Evolutionary conservation across 2,888 invertebrate genomes (phyloP), one percentile per base, ranked within the genome.

Genomic region (Drosophila neoperkinsi): DNA sequence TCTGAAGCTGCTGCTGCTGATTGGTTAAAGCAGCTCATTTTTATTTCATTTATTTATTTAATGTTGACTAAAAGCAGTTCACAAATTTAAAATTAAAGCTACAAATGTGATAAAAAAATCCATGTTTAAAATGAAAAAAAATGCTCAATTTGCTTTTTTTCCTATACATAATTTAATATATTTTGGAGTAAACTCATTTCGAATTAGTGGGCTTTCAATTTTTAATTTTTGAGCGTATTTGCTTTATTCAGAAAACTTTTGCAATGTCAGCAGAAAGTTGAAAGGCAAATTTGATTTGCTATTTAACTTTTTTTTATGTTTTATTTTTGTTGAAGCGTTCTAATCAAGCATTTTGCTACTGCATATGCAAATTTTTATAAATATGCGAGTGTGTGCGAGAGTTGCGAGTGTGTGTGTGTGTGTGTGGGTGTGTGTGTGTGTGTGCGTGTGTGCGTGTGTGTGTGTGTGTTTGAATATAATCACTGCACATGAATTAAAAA

Each of bases 401-500:
- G n/a, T 46, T 7, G 52, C 16, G 61, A 56, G 61, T 49, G 56
- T 57, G 10, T 62, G 50, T 57, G 31, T 31, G 21, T 46, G 31
- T 43, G 21, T 31, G 68, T 58, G 46, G 33, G 25, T 49, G 28
- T 51, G 21, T 21, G 21, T 21, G 21, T 21, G 61, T 49, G 56
- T 57, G 10, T 62, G 50, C 53, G 31, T 31, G 21, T 21, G 21
- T 21, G 21, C 1, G 21, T 34, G 49, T 18, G 58, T 60, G 65
- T 43, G 58, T 57, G 53, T 30, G 33, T 67, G 70, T 71, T 77
- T 60, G 66, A 30, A 55, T 64, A 83, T 88, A 88, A 88, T 88
- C 88, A 88, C 85, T 76, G 88, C 90, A 89, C 80, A 88, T 85
- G 90, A 88, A 85, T 88, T 88, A 90, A 90, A 88, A 88, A 90